Conservation (phyloP, 1,140 invertebrate genomes). For the Orchesella cincta region DNA sequence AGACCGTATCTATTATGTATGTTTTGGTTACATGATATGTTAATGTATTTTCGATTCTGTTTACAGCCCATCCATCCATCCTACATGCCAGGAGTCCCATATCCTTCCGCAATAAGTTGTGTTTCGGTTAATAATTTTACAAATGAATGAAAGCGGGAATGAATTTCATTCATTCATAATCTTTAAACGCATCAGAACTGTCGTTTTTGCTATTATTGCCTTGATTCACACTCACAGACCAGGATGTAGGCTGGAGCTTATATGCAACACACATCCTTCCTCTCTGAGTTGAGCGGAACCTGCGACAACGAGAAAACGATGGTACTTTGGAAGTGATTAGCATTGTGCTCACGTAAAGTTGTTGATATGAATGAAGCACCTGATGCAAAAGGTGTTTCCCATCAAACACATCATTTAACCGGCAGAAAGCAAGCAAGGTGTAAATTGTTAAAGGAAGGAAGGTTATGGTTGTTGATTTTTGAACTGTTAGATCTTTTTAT, state of each 20-base stretch:
- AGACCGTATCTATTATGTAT: background rate
- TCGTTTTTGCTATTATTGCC: background rate
- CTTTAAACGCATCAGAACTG: background rate
- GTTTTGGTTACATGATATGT: background rate
- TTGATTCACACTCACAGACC: background rate
- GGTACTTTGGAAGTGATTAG: background rate
- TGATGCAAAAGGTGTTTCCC: background rate
- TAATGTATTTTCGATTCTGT: background rate
- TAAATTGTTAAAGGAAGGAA: slow-evolving; percentile 21
- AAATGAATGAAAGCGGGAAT: background rate
- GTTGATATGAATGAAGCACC: slow-evolving; percentile 1
- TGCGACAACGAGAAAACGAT: background rate
- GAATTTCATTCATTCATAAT: background rate
- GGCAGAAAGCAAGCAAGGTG: background rate
- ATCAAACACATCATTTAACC: background rate
- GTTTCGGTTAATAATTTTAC: background rate
- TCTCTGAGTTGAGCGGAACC: background rate
- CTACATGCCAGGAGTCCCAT: too few relatives aligned
- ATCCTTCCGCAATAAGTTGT: too few relatives aligned
- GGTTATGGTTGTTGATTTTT: slow-evolving; percentile 26
- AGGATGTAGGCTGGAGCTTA: background rate
- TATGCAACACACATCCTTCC: background rate
- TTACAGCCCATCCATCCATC: background rate
- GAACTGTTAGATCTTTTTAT: slow-evolving; percentile 6
- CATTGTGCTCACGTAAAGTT: background rate